Conservation (phyloP, 2,113 vertebrate species). For the Gnathonemus longibarbis region DNA sequence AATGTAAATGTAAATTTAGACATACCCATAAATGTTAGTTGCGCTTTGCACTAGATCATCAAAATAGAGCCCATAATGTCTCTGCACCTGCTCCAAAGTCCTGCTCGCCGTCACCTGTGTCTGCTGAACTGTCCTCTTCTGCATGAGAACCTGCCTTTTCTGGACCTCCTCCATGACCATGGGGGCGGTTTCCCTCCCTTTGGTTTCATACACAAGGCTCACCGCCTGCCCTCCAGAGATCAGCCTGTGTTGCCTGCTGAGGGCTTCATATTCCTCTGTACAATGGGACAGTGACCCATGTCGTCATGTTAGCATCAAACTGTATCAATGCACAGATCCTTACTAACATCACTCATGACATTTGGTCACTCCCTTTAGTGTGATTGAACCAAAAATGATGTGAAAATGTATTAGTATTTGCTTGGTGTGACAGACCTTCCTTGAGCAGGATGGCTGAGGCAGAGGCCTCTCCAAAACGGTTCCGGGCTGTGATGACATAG, state of each 20-base stretch:
- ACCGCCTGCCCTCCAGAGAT: slow-evolving; percentile 68
- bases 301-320: background rate
- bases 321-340: background rate
- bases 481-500: slow-evolving; percentile 80
- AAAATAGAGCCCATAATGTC: background rate
- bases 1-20: no score
- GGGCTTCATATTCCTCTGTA: slow-evolving; percentile 80
- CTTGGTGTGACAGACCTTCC: slow-evolving; percentile 67
- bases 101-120: slow-evolving; percentile 68
- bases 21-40: no score
- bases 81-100: slow-evolving; percentile 76
- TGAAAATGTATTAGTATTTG: background rate
- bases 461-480: slow-evolving; percentile 79
- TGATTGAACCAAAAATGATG: background rate
- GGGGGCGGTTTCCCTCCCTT: slow-evolving; percentile 69
- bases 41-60: no score
- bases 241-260: slow-evolving; percentile 77
- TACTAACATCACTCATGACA: background rate
- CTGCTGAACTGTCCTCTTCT: slow-evolving; percentile 78
- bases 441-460: slow-evolving; percentile 80
- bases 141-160: slow-evolving; percentile 73
- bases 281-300: slow-evolving; percentile 1
- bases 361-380: background rate
- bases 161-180: slow-evolving; percentile 58
- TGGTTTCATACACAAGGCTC: slow-evolving; percentile 65